A percentile compares a stretch with the other conserved stretches of the same genome.
These are phyloP conservation scores for Benthosema pterotum DNA, from an alignment of 2,797 vertebrate genomes.

Conservation along the genomic window DNA sequence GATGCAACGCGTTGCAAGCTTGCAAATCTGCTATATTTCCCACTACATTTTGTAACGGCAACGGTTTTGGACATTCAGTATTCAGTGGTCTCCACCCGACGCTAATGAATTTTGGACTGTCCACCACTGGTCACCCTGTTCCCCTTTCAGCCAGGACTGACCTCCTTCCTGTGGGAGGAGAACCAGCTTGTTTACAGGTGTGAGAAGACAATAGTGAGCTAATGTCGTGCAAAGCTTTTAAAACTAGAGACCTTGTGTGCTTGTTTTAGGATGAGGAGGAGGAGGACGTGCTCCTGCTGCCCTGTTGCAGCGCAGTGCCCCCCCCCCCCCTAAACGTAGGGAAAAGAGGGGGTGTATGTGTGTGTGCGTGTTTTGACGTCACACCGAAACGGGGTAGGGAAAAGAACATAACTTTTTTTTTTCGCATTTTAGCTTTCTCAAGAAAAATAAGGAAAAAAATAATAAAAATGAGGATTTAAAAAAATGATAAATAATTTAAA, in stretches of 20 bases:
- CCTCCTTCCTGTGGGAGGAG: conserved; percentile 35
- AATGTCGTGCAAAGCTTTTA: conserved; percentile 59
- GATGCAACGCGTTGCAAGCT: too few species aligned
- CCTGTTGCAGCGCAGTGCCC: conserved; percentile 23
- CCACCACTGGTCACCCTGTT: too few species aligned
- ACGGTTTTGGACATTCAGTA: too few species aligned
- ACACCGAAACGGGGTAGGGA: conserved; percentile 19
- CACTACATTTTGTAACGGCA: too few species aligned
- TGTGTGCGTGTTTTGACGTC: conserved; percentile 9
- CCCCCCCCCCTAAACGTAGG: conserved; percentile 44
- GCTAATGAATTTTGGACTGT: too few species aligned
- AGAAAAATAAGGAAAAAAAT: conserved; percentile 47
- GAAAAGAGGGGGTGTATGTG: neutral
- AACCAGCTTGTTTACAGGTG: conserved; percentile 60
- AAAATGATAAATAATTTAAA: too few species aligned
- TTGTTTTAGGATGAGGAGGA: conserved; percentile 57
- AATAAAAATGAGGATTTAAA: neutral
- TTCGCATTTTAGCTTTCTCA: conserved; percentile 61
- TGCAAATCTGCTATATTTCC: too few species aligned
- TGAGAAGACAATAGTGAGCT: conserved; percentile 52
- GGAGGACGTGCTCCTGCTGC: neutral
- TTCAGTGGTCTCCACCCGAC: too few species aligned
- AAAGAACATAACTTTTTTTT: conserved; percentile 51
- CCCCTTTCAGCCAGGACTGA: conserved; percentile 5
- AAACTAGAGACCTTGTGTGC: conserved; percentile 64